Conservation (phyloP, 2,888 invertebrate species). For the Trissolcus brochymenae region DNA sequence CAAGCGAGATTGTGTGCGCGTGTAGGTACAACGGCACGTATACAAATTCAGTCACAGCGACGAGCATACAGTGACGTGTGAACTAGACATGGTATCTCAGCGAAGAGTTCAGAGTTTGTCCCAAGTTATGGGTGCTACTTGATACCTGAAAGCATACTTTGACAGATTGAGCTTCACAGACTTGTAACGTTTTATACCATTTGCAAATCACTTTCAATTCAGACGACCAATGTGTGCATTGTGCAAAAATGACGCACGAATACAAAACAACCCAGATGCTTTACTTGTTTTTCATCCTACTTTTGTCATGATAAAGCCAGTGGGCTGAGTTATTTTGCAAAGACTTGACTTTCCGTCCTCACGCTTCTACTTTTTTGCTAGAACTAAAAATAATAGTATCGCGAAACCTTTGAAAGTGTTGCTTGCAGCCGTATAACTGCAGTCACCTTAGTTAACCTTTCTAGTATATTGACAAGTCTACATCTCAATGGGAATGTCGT, state of each 20-base stretch:
- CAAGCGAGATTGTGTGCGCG: conserved; percentile 4
- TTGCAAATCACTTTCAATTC: conserved; percentile 55
- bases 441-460: conserved; percentile 64
- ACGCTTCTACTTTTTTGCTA: conserved; percentile 58
- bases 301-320: too few species aligned
- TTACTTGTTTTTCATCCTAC: too few species aligned
- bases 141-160: conserved; percentile 57
- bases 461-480: conserved; percentile 60
- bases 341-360: too few species aligned
- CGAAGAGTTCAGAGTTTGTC: conserved; percentile 49
- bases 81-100: conserved; percentile 59
- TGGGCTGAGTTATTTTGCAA: too few species aligned
- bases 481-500: conserved; percentile 57
- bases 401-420: conserved; percentile 71
- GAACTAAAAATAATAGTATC: too few species aligned
- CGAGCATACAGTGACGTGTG: conserved; percentile 55
- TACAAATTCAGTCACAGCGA: conserved; percentile 20
- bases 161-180: conserved; percentile 59
- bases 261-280: conserved; percentile 38
- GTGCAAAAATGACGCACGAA: conserved; percentile 55
- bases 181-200: conserved; percentile 50
- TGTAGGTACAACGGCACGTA: conserved; percentile 11
- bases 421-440: conserved; percentile 75
- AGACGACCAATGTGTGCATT: conserved; percentile 56
- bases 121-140: conserved; percentile 47